These are phyloP conservation scores for Natrix natrix DNA, from an alignment of 2,797 vertebrate species.

Conservation along the genomic window DNA sequence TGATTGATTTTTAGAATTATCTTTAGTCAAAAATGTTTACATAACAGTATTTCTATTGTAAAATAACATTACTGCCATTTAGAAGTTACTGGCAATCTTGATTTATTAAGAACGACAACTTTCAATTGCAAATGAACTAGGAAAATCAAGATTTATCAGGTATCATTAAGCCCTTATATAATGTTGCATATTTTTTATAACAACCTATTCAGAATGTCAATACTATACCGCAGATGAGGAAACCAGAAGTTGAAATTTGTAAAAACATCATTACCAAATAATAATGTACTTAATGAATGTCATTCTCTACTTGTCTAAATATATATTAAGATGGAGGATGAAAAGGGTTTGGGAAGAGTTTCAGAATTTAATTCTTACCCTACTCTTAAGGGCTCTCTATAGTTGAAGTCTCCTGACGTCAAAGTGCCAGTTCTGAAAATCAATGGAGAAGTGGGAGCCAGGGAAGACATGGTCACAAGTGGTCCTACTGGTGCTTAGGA, in stretches of 20 bases:
- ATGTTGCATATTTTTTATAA: neutral
- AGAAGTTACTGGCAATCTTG: neutral
- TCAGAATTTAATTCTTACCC: neutral
- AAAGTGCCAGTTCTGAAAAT: neutral
- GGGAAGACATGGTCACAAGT: neutral
- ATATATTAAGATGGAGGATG: neutral
- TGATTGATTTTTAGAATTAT: neutral
- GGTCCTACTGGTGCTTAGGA: neutral
- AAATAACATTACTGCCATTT: neutral
- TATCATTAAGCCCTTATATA: neutral
- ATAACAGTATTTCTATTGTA: conserved; percentile 23
- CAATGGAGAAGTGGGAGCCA: neutral
- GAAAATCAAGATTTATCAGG: neutral
- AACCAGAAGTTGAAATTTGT: neutral
- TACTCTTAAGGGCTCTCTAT: neutral
- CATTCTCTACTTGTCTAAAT: neutral
- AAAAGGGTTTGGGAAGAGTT: neutral
- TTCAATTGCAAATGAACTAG: neutral
- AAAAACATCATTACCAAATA: neutral
- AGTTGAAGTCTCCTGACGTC: neutral
- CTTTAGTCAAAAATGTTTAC: conserved; percentile 8
- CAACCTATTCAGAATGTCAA: neutral
- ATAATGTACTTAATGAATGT: neutral
- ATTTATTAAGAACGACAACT: neutral
- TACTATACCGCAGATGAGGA: neutral